Base-by-base conservation (phyloP, 2,888 invertebrate species). In the Lasioglossum malachurum region DNA sequence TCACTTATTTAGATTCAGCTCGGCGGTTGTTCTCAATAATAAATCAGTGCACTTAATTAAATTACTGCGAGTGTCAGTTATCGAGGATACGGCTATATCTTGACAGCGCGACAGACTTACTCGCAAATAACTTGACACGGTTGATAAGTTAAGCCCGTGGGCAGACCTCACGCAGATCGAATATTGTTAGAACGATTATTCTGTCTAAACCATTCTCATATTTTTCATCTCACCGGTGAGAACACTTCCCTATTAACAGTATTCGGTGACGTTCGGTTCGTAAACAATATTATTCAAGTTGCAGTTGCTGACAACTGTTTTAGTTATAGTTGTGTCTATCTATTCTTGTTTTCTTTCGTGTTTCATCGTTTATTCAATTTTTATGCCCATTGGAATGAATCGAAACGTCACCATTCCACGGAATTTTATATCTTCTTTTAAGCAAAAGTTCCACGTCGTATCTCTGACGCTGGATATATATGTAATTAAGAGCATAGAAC, bases 11-110 rank as follows among this genome's bases (percentile, higher is more conserved):
- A 46, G 60, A 53, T 76, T 27, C 44, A 19, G 71, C 73, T 14
- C 31, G 49, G 35, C 72, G 72, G 81, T 60, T 44, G 41, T n/a
- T 16, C 72, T 90, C 38, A 87, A 87, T 90, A 90, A 87, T 87
- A 84, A 78, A 88, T 84, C 78, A 78, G 23, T 19, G 49, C 27
- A 41, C 38, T 88, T 73, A 80, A 90, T 87, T 86, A 49, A 69
- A 77, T 86, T 75, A 83, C 75, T 27, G 75, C 72, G 44, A 90
- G 69, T 78, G 87, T 88, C 87, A 80, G 67, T 46, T 74, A 77
- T 74, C 75, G 57, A 67, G 75, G 72, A 78, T 19, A 19, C 23
- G 44, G 53, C 38, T 80, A 77, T 74, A 81, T 81, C 77, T 76
- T 44, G 83, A 75, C 83, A 73, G 78, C 72, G 53, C 14, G 78